phyloP scores from a whole-genome alignment of 2,113 vertebrate genomes.

The Variabilichromis moorii region DNA sequence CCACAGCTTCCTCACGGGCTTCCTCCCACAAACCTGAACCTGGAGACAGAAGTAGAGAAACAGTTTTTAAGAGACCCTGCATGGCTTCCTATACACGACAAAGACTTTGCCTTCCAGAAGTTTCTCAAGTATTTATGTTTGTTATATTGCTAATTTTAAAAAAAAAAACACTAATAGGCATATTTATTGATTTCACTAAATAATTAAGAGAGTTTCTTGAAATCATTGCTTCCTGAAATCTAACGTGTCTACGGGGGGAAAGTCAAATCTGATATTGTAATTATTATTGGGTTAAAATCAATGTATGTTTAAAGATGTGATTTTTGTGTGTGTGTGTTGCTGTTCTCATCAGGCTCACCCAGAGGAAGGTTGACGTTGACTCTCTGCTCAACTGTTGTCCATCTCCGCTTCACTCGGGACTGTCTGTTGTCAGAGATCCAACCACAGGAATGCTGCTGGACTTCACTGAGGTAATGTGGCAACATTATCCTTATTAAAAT shows the following conservation, averaged over 20 bases:
- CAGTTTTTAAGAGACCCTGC: constrained; percentile 75
- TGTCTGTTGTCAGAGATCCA: constrained; percentile 83
- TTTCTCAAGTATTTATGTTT: constrained; percentile 70
- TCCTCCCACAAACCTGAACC: constrained; percentile 76
- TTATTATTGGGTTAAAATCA: not conserved
- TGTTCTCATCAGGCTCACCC: constrained; percentile 65
- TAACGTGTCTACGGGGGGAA: not conserved
- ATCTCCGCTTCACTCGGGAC: constrained; percentile 76
- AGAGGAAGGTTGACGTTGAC: constrained; percentile 70
- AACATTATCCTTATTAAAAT: not conserved
- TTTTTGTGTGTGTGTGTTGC: not conserved
- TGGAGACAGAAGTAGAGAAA: constrained; percentile 78
- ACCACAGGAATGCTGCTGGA: constrained; percentile 84
- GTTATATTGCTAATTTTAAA: not conserved
- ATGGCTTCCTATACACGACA: constrained; percentile 82
- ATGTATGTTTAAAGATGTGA: not conserved
- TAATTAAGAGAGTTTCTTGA: not conserved
- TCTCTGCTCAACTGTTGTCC: constrained; percentile 68
- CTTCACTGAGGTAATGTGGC: constrained; percentile 76
- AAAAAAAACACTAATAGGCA: not conserved
- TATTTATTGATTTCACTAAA: not conserved
- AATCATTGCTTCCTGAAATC: not conserved
- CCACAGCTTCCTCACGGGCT: constrained; percentile 81
- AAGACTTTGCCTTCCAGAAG: constrained; percentile 77
- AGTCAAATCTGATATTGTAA: not conserved